Percentiles rank a stretch among this genome's conserved stretches.
Conservation (phyloP, 2,888 invertebrate genomes). For the Argyresthia albistria region DNA sequence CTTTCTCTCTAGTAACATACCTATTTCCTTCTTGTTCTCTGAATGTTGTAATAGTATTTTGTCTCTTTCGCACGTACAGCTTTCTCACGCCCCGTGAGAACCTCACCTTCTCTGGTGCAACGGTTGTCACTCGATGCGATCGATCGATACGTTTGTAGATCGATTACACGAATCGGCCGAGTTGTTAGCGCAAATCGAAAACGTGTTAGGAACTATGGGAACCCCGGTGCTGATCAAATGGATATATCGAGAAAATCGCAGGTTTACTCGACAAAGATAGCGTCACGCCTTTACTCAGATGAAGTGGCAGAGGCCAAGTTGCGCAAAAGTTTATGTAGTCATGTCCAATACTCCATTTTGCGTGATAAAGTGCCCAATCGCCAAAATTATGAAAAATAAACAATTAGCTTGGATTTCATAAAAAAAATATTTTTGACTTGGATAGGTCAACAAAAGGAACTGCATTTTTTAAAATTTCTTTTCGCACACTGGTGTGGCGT, state of each 20-base stretch:
- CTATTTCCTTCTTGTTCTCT: not conserved
- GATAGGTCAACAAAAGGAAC: too few species aligned
- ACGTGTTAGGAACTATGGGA: not conserved
- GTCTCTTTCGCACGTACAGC: constrained; percentile 11
- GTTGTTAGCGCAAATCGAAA: not conserved
- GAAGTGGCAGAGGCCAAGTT: too few species aligned
- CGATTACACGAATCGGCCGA: not conserved
- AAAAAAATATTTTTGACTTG: too few species aligned
- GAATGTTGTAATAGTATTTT: not conserved
- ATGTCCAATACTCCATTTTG: too few species aligned
- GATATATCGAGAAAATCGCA: too few species aligned
- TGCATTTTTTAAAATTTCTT: too few species aligned
- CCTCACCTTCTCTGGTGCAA: constrained; percentile 28
- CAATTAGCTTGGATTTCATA: too few species aligned
- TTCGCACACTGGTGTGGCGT: not conserved
- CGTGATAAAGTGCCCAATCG: too few species aligned
- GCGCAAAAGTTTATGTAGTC: too few species aligned
- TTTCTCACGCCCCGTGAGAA: constrained; percentile 38
- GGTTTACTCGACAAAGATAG: too few species aligned
- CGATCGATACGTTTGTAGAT: constrained; percentile 22
- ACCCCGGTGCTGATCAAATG: not conserved
- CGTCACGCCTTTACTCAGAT: too few species aligned
- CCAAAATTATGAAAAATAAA: too few species aligned
- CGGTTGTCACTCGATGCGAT: constrained; percentile 2
- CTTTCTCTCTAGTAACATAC: not conserved